Evolutionary conservation across 2,113 vertebrate genomes (phyloP), one percentile per base, ranked within the genome.

Genomic region (Ammodytes marinus): DNA sequence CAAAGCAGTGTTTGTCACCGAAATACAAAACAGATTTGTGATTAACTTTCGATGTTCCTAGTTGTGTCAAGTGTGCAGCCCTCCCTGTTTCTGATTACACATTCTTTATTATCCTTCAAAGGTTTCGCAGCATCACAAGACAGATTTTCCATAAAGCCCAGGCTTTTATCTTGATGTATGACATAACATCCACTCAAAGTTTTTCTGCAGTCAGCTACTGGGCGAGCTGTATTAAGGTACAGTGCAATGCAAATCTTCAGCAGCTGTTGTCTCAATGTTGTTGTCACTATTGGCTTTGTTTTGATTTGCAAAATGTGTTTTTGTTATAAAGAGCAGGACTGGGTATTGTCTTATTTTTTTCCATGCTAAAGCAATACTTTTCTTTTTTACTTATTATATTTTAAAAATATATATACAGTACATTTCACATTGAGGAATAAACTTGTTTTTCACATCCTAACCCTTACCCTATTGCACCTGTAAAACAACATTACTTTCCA

Each of bases 121-220:
- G 98, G 94, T 99, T 97, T 95, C 97, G 82, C 92, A 98, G 97
- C 84, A 8, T 99, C 86, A 97, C 97, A 0, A 95, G 86, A 52
- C 97, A 99, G 91, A 88, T 97, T 45, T 97, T 98, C 82, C 94
- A 96, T 45, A 98, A 94, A 93, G 97, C 98, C 0, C 96, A 98
- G 0, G 97, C 96, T 0, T 93, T 98, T 40, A 93, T 99, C 67
- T 86, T 99, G 86, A 98, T 99, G 97, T 99, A 99, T 0, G 98
- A 99, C 15, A 59, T 98, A 91, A 96, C 97, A 1, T 97, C 94
- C 1, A 69, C 74, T 39, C 49, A 85, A 1, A 98, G 95, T 79
- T 99, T 99, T 60, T 72, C 59, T 0, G 91, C 95, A 0, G 92
- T 99, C 63, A 90, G 77, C 58, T 97, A 97, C 92, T 99, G 98